Evolutionary conservation across 2,888 invertebrate genomes (phyloP), one percentile per base, ranked within the genome.

Genomic region (Salpingus planirostris): DNA sequence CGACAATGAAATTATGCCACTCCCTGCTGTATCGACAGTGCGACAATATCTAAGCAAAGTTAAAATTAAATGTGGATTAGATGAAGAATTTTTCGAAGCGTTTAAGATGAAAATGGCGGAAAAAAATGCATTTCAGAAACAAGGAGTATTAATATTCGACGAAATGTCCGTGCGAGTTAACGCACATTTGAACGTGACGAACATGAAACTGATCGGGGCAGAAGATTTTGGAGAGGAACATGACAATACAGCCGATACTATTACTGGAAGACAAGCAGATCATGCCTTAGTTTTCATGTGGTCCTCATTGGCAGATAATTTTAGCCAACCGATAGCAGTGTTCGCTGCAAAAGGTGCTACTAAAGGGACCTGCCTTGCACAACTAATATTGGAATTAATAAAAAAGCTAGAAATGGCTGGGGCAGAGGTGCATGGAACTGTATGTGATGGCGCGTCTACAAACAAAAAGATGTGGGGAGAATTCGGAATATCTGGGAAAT

Each of bases 391-490:
- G n/a, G 14, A 3, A 12, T 8, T 29, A 8, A 29, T 29, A 10
- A 13, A 6, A 13, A 24, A 29, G 24, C 11, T 29, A 8, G 29
- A 29, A 29, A 12, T 24, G 6, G 5, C 10, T 8, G 29, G 23
- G 10, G 37, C 31, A 11, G 28, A 33, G 11, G 29, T 47, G 2
- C 36, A 47, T 24, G 43, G 40, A n/a, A 34, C 43, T 11, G 28
- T 47, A n/a, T 30, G 29, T 22, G 40, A 47, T 29, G 40, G 38
- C 10, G 43, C 40, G 11, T 14, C 38, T 4, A 38, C 43, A 3
- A 48, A 46, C 23, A 29, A 38, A 13, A 39, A 38, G 24, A 42
- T 42, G 24, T 46, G 43, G 44, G 21, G 26, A 1, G 10, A 24
- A 24, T 12, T 46, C 2, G 43, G 40, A 3, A 33, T 44, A 8